Evolutionary conservation across 2,888 invertebrate species (phyloP).

Genomic region (Oscheius sp.): DNA sequence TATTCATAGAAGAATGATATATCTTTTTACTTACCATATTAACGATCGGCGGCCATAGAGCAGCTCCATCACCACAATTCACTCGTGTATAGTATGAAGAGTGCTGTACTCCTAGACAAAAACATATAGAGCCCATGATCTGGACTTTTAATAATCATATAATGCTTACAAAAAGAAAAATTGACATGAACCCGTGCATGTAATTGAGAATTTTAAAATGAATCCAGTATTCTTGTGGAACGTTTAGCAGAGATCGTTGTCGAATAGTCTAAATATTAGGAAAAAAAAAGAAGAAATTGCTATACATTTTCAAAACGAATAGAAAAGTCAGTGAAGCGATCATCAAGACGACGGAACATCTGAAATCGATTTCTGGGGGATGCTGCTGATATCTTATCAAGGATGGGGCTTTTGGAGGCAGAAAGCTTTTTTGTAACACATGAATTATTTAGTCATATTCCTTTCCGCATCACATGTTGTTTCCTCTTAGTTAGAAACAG

Average conservation of each 20-base stretch:
- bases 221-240: conserved; percentile 16
- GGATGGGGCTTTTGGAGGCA: not conserved
- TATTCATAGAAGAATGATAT: not conserved
- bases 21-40: conserved; percentile 14
- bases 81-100: conserved; percentile 26
- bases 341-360: conserved; percentile 22
- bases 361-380: conserved; percentile 6
- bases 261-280: conserved; percentile 13
- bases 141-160: not conserved
- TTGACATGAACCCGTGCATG: conserved; percentile 14
- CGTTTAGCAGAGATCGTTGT: conserved; percentile 19
- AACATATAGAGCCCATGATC: conserved; percentile 20
- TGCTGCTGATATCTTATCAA: not conserved
- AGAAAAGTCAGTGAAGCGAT: conserved; percentile 14
- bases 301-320: conserved; percentile 1
- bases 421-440: not conserved
- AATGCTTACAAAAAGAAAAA: conserved; percentile 17
- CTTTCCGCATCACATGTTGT: too few species aligned
- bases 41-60: conserved; percentile 26
- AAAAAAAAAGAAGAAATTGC: too few species aligned
- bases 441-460: too few species aligned
- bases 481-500: too few species aligned
- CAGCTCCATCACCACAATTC: conserved; percentile 23
- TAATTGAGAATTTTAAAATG: conserved; percentile 14
- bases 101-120: conserved; percentile 27